A percentile compares a stretch with the other conserved stretches of the same genome.
Conservation (phyloP, 2,797 vertebrate genomes). For the Morelia viridis region DNA sequence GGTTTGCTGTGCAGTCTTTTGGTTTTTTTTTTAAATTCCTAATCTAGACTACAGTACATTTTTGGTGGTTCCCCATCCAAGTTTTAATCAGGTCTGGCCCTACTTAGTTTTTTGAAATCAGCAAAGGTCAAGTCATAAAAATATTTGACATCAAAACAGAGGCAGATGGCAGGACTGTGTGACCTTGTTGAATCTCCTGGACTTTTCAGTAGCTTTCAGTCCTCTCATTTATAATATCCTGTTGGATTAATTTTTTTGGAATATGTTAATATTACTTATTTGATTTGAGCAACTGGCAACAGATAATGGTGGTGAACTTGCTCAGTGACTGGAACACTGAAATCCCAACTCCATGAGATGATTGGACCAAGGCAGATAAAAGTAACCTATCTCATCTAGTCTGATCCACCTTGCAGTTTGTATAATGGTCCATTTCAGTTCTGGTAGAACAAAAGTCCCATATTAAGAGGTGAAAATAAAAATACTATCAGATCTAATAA, state of each 20-base stretch:
- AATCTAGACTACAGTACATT: no score
- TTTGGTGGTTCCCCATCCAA: no score
- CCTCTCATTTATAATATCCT: not conserved
- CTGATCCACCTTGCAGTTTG: not conserved
- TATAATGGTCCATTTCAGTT: constrained; percentile 33
- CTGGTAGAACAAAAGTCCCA: constrained; percentile 38
- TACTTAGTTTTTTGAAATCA: no score
- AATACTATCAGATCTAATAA: constrained; percentile 39
- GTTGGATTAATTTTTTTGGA: not conserved
- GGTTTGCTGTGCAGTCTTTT: no score
- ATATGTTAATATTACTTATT: not conserved
- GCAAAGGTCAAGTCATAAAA: not conserved
- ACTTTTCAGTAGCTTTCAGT: not conserved
- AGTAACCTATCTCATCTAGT: constrained; percentile 33
- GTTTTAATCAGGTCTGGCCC: no score
- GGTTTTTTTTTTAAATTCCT: no score
- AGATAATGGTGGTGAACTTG: constrained; percentile 19
- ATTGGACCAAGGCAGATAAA: constrained; percentile 39
- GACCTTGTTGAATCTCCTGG: no score
- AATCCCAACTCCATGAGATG: constrained; percentile 43
- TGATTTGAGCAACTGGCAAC: constrained; percentile 15
- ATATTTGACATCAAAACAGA: not conserved
- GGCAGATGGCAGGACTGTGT: no score
- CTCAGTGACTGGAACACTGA: not conserved
- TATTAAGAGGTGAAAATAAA: constrained; percentile 65